Evolutionary conservation across 2,113 vertebrate species (phyloP).

Genomic region (Nestor notabilis): DNA sequence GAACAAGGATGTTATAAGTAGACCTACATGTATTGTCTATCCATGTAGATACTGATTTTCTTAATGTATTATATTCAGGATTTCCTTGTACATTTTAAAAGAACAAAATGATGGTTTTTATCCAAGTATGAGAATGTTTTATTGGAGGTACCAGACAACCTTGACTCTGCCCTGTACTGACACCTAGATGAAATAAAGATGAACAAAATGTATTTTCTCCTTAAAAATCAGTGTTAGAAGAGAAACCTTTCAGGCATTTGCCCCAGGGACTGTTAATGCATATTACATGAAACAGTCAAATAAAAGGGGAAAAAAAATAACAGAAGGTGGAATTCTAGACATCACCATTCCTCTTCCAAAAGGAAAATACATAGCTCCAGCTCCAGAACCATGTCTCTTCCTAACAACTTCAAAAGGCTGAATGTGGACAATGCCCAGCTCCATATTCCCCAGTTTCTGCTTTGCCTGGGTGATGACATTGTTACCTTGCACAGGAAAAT

Average conservation of each 20-base stretch:
- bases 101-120: background rate
- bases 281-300: background rate
- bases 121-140: background rate
- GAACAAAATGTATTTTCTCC: background rate
- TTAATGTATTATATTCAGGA: background rate
- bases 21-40: background rate
- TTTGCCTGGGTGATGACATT: background rate
- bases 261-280: background rate
- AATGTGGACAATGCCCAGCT: background rate
- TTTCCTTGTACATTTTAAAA: background rate
- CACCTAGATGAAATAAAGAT: background rate
- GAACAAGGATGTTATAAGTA: background rate
- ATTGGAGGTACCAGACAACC: background rate
- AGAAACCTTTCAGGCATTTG: background rate
- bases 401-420: background rate
- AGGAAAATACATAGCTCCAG: background rate
- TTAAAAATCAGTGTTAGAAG: background rate
- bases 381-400: background rate
- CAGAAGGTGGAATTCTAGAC: background rate
- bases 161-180: background rate
- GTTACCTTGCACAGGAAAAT: background rate
- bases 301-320: background rate
- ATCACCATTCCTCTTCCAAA: background rate
- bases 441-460: background rate
- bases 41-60: background rate